phyloP scores from a whole-genome alignment of 2,113 vertebrate species.

The Anguilla rostrata region DNA sequence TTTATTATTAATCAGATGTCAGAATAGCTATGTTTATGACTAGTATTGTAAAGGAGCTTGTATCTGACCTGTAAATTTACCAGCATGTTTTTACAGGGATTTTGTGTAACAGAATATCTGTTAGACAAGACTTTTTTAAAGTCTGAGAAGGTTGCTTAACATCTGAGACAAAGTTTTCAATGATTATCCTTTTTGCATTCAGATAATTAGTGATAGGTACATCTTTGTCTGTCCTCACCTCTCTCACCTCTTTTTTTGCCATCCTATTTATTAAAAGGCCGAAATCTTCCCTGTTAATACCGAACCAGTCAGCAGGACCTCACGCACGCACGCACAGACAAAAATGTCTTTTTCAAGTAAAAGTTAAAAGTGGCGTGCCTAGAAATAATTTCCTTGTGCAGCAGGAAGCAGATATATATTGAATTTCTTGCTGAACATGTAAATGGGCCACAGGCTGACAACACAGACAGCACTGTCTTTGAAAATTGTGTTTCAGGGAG shows the following conservation, averaged over 20 bases:
- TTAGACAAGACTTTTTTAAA: too few species aligned
- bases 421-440: conserved; percentile 38
- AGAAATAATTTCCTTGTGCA: conserved; percentile 11
- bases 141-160: too few species aligned
- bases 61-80: background rate
- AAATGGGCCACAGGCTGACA: conserved; percentile 28
- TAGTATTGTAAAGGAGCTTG: background rate
- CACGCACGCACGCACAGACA: too few species aligned
- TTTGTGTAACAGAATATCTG: background rate
- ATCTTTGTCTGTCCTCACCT: too few species aligned
- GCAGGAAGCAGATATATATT: conserved; percentile 16
- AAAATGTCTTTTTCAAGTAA: too few species aligned
- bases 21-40: background rate
- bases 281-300: too few species aligned
- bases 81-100: background rate
- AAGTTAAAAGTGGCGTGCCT: background rate
- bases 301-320: too few species aligned
- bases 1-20: background rate
- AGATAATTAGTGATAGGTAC: too few species aligned
- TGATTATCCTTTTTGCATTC: too few species aligned
- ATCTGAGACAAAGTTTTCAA: too few species aligned
- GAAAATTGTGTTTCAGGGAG: conserved; percentile 39
- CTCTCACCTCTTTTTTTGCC: too few species aligned
- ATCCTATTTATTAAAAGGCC: too few species aligned
- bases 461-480: conserved; percentile 34